Conservation (phyloP, 2,113 vertebrate genomes). For the Pavo muticus region DNA sequence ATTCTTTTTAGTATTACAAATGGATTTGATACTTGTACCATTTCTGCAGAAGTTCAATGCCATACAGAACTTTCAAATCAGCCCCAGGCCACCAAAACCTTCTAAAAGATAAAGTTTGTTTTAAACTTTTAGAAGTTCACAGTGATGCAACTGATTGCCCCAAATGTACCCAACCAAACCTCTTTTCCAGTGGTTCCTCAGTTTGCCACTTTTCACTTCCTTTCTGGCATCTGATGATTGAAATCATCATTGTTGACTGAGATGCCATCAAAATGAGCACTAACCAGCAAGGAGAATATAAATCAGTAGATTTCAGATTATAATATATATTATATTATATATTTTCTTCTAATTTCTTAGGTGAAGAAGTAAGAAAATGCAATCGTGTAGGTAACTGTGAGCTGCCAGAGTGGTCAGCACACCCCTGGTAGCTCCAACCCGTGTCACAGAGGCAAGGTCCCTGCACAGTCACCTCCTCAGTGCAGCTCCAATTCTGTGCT, state of each 20-base stretch:
- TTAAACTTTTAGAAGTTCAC: neutral
- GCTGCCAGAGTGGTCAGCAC: neutral
- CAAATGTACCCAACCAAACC: neutral
- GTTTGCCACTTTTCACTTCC: neutral
- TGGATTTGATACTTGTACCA: neutral
- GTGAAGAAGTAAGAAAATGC: neutral
- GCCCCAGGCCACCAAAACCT: neutral
- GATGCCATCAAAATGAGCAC: neutral
- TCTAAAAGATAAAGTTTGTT: neutral
- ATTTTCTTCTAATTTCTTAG: neutral
- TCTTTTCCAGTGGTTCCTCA: neutral
- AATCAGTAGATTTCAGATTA: neutral
- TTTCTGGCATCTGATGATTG: neutral
- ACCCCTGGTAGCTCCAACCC: fast-evolving
- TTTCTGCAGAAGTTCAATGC: neutral
- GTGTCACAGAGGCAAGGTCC: neutral
- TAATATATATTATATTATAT: neutral
- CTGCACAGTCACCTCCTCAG: neutral
- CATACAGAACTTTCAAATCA: neutral
- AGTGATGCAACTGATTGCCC: neutral
- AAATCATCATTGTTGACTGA: neutral
- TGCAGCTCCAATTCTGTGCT: fast-evolving
- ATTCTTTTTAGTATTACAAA: neutral
- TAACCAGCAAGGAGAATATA: neutral
- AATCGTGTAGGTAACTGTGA: neutral